Base-by-base conservation (phyloP, 1,140 invertebrate genomes). In the Drosophila simulans region DNA sequence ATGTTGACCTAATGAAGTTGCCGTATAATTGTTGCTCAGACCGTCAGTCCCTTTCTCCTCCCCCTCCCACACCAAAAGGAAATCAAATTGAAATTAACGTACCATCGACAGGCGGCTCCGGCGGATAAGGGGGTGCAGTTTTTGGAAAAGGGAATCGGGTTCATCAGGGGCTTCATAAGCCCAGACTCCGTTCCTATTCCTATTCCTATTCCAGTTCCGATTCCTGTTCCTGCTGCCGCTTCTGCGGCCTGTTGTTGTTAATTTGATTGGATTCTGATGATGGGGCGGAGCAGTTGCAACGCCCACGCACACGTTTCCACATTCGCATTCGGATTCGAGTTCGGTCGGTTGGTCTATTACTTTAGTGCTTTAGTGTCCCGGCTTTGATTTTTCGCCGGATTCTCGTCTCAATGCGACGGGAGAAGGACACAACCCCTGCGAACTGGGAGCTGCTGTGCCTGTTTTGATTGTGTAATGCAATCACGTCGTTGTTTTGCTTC, bases 11-110 rank as follows among this genome's bases (percentile, higher is more conserved):
- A 91, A 91, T 91, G 90, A 91, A 91, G 85, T 91, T 91, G 79
- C 73, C 83, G 88, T 85, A 90, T 90, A 90, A 90, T 90, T 83
- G 88, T 90, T 90, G 85, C 85, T 81, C 63, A 85, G 80, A 79
- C 82, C 43, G 35, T 31, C n/a, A n/a, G 42, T 46, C 43, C 22
- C 39, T 40, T 42, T 69, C 60, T 75, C 42, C 25, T 12, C 40
- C 39, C 39, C 62, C 22, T n/a, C 34, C 39, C 35, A 1, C 10
- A 11, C 35, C 10, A 37, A 46, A 64, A 79, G 90, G 83, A 91
- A 91, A 91, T 91, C 90, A 91, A 91, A 91, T 91, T 91, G 90
- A 91, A 91, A 91, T 91, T 91, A 91, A 91, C 85, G 89, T 91
- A 59, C 81, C 66, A 76, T 59, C 46, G 77, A 45, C 49, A 45